These are phyloP conservation scores for Allacma fusca DNA, from an alignment of 2,888 invertebrate genomes.

Conservation along the genomic window DNA sequence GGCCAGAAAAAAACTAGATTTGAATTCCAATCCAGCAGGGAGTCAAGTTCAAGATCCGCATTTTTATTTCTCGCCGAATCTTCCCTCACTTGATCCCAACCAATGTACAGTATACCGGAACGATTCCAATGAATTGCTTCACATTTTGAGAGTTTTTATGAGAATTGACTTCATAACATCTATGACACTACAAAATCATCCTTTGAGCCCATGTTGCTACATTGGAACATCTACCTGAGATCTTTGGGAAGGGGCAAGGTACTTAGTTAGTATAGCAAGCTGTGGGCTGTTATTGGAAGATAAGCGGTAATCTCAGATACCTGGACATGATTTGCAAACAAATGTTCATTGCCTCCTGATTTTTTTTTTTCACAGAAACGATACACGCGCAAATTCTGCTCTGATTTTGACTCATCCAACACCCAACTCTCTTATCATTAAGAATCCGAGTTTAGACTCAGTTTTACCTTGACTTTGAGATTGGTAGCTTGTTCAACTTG, in stretches of 20 bases:
- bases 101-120: background rate
- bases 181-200: too few species aligned
- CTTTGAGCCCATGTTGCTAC: too few species aligned
- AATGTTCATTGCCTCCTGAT: background rate
- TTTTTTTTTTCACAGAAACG: background rate
- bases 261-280: background rate
- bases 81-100: background rate
- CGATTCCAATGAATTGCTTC: background rate
- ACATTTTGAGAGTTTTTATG: too few species aligned
- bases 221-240: too few species aligned
- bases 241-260: too few species aligned
- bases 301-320: background rate
- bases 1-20: constrained; percentile 22
- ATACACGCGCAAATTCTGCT: background rate
- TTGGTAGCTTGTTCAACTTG: background rate
- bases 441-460: background rate
- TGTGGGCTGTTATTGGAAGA: background rate
- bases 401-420: background rate
- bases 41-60: constrained; percentile 26
- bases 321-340: constrained; percentile 12
- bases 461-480: background rate
- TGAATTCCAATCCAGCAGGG: constrained; percentile 28
- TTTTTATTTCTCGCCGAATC: constrained; percentile 11
- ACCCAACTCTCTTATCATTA: constrained; percentile 6
- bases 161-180: too few species aligned